phyloP scores from a whole-genome alignment of 2,888 invertebrate species.

The Drosophila aldrichi region DNA sequence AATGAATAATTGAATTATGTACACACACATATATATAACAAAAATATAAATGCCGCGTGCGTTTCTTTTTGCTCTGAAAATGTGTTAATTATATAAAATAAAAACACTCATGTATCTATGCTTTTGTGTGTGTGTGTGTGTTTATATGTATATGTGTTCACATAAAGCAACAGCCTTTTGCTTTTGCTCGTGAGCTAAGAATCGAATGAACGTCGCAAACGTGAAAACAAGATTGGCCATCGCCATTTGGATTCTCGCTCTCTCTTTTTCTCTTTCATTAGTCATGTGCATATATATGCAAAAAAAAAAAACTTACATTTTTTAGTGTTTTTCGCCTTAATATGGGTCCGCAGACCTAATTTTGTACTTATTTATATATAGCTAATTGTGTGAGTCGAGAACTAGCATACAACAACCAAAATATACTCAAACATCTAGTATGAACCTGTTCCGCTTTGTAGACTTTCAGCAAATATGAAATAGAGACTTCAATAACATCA shows the following conservation, averaged over 20 bases:
- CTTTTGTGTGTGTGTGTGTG: background rate
- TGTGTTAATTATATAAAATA: slow-evolving; percentile 75
- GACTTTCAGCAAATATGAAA: slow-evolving; percentile 7
- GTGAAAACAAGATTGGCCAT: slow-evolving; percentile 64
- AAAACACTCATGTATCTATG: slow-evolving; percentile 23
- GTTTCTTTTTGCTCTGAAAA: slow-evolving; percentile 54
- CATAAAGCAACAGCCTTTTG: slow-evolving; percentile 63
- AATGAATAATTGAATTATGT: slow-evolving; percentile 79
- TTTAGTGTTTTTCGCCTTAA: slow-evolving; percentile 3
- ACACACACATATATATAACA: slow-evolving; percentile 39
- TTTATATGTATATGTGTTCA: slow-evolving; percentile 5
- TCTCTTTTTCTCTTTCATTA: slow-evolving; percentile 53
- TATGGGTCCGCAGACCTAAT: slow-evolving; percentile 17
- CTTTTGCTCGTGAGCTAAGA: slow-evolving; percentile 59
- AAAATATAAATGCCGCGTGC: slow-evolving; percentile 54
- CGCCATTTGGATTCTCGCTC: slow-evolving; percentile 39
- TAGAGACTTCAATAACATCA: background rate
- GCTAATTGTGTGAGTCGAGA: slow-evolving; percentile 5
- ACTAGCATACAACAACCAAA: background rate
- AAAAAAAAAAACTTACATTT: slow-evolving; percentile 16
- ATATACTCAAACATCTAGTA: slow-evolving; percentile 2
- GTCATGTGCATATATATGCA: slow-evolving; percentile 50
- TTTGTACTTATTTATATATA: background rate
- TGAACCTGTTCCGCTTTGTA: slow-evolving; percentile 39
- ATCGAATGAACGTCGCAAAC: slow-evolving; percentile 67